Percentiles rank a stretch among this genome's conserved stretches.
Evolutionary conservation across 2,888 invertebrate genomes (phyloP).

Genomic region (Alloplasta piceator): DNA sequence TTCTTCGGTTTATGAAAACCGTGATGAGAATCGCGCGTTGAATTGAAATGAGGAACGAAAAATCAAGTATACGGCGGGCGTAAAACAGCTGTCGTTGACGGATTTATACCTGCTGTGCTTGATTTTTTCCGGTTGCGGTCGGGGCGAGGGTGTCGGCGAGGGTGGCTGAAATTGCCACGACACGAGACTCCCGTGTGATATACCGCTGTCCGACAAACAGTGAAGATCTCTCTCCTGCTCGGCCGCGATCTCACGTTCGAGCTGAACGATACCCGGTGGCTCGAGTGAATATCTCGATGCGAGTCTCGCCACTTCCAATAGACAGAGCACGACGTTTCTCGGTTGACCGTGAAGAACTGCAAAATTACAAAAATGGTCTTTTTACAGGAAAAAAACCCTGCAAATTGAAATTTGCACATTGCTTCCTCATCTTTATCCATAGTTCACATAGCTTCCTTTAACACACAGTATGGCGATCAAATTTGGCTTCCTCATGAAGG

Average conservation of each 20-base stretch:
- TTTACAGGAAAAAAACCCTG: too few relatives aligned
- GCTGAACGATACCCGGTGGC: conserved; percentile 91
- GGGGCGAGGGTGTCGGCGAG: conserved; percentile 82
- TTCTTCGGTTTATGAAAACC: too few relatives aligned
- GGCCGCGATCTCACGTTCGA: conserved; percentile 94
- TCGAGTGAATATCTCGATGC: conserved; percentile 91
- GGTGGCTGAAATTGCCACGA: conserved; percentile 89
- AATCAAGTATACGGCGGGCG: conserved; percentile 3
- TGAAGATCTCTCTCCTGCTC: conserved; percentile 89
- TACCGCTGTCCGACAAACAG: conserved; percentile 86
- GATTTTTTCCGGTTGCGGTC: conserved; percentile 83
- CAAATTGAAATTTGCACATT: too few relatives aligned
- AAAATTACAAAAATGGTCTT: conserved; percentile 59
- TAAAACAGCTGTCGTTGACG: conserved; percentile 11
- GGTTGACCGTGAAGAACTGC: conserved; percentile 93
- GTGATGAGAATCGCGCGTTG: neutral
- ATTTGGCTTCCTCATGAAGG: too few relatives aligned
- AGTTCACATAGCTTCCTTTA: too few relatives aligned
- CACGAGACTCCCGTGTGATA: conserved; percentile 85
- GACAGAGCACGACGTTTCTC: conserved; percentile 92
- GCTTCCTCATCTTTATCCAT: too few relatives aligned
- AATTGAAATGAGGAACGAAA: neutral
- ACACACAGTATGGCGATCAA: too few relatives aligned
- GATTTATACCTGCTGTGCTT: conserved; percentile 84
- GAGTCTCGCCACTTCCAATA: conserved; percentile 93